Conservation (phyloP, 2,888 invertebrate genomes). For the Thymelicus acteon region DNA sequence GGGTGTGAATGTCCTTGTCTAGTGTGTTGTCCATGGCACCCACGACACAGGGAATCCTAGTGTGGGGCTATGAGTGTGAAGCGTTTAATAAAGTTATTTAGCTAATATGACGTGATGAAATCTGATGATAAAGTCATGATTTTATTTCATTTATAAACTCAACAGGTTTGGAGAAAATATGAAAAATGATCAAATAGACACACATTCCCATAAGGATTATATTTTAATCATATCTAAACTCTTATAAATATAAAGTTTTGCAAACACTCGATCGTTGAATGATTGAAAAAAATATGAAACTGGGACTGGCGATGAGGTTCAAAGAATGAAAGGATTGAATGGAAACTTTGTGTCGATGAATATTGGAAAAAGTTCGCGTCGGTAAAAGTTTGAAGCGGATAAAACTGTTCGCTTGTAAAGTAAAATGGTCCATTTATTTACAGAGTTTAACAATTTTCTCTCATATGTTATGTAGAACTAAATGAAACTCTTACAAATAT, state of each 20-base stretch:
- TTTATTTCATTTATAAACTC: too few relatives aligned
- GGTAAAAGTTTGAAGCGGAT: constrained; percentile 31
- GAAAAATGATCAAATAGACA: too few relatives aligned
- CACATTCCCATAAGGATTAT: too few relatives aligned
- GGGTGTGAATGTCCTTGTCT: too few relatives aligned
- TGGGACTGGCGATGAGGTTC: constrained; percentile 3
- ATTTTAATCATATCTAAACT: too few relatives aligned
- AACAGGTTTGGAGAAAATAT: too few relatives aligned
- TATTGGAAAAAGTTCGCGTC: constrained; percentile 39
- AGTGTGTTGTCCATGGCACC: too few relatives aligned
- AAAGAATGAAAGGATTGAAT: constrained; percentile 26
- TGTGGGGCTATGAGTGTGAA: too few relatives aligned
- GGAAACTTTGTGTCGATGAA: constrained; percentile 26
- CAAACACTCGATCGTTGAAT: background rate
- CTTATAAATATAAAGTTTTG: background rate
- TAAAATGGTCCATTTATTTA: constrained; percentile 20
- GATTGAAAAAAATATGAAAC: constrained; percentile 4
- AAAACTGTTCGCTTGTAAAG: constrained; percentile 31
- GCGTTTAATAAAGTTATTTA: background rate
- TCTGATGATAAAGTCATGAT: too few relatives aligned
- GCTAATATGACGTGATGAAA: too few relatives aligned
- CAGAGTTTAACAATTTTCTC: constrained; percentile 5
- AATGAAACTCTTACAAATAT: too few relatives aligned
- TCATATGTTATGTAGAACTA: background rate
- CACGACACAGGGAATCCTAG: too few relatives aligned